Evolutionary conservation across 2,113 vertebrate species (phyloP), one percentile per base, ranked within the genome.

Genomic region (Tupaia chinensis): DNA sequence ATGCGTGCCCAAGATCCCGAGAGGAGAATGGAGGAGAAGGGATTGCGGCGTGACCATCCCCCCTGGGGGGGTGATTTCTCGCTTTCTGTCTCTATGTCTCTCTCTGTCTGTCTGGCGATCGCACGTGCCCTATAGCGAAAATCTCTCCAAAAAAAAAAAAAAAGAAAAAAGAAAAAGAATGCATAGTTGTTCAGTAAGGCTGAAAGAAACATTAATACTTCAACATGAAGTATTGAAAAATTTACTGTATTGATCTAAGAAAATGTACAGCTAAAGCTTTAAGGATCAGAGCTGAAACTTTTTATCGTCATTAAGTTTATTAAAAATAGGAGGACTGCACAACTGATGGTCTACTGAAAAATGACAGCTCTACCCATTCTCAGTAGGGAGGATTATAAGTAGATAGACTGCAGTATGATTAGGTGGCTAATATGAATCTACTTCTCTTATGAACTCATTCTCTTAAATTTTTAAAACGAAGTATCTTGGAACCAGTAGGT

Each of bases 391-490:
- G 29, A 63, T 68, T 93, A 6, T 15, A 78, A 16, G 5, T 73
- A 80, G 34, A 44, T 16, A 86, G 15, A 66, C 22, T 68, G 11
- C 2, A 54, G 34, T n/a, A 68, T 77, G 82, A 96, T 32, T 54
- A 94, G 69, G 23, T 61, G 16, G 19, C 53, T 69, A 65, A 91
- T 87, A 81, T 84, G 29, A 84, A 14, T 22, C 44, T 89, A 27
- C 7, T 7, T 90, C 25, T 23, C 10, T 0, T 25, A 53, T 15
- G 58, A 85, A 87, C 74, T 78, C 7, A 27, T 80, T 82, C 34
- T 94, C 53, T 29, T 56, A 82, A 34, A 34, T 76, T 89, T 93
- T 95, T 76, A 79, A 80, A 85, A 66, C 2, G 6, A 80, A 87
- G 10, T 29, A 1, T 94, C 66, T 94, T 44, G 4, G 44, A 3